Conservation (phyloP, 2,888 invertebrate genomes). For the Hemistola chrysoprasaria region DNA sequence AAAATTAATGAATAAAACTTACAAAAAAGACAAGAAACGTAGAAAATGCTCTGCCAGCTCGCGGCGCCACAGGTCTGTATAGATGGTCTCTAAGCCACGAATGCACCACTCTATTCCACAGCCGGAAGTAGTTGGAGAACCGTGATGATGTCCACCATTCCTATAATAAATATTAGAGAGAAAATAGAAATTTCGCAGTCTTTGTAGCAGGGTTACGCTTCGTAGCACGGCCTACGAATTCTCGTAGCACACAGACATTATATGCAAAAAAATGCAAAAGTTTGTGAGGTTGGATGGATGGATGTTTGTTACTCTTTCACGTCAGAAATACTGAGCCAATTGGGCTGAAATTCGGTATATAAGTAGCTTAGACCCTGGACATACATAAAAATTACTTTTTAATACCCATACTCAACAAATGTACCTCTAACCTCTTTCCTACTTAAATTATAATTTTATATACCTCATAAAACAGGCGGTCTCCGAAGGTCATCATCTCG, state of each 20-base stretch:
- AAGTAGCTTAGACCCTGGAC: too few relatives aligned
- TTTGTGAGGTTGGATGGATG: too few relatives aligned
- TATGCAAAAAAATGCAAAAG: too few relatives aligned
- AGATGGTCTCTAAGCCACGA: constrained; percentile 96
- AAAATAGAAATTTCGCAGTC: neutral
- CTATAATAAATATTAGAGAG: constrained; percentile 57
- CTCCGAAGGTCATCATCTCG: constrained; percentile 94
- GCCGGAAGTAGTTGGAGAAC: constrained; percentile 93
- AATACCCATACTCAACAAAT: too few relatives aligned
- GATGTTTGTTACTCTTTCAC: too few relatives aligned
- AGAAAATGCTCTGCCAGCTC: constrained; percentile 50
- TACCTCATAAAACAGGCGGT: constrained; percentile 85
- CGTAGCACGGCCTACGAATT: constrained; percentile 2
- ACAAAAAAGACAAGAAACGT: constrained; percentile 65
- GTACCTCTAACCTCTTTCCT: too few relatives aligned
- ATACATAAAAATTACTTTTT: too few relatives aligned
- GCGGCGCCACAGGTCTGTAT: constrained; percentile 86
- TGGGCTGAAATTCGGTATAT: too few relatives aligned
- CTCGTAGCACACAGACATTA: constrained; percentile 1
- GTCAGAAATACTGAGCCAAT: too few relatives aligned
- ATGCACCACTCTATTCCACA: constrained; percentile 97
- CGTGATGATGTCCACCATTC: constrained; percentile 97
- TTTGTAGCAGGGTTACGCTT: constrained; percentile 3
- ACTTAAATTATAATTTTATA: too few relatives aligned
- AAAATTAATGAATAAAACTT: constrained; percentile 41